Evolutionary conservation across 2,888 invertebrate species (phyloP), one percentile per base, ranked within the genome.

Genomic region (Crioceris asparagi): DNA sequence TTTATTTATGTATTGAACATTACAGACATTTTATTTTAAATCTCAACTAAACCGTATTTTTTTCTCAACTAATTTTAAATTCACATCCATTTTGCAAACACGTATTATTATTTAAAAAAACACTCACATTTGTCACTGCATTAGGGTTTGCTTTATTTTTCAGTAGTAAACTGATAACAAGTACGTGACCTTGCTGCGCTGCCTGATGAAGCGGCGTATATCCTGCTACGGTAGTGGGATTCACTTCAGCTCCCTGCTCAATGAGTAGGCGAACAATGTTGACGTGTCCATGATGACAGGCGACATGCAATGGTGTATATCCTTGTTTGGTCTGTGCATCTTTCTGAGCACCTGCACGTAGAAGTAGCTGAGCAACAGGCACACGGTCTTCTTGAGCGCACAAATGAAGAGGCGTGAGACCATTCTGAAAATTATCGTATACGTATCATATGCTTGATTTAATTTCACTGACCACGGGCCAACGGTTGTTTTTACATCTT

Each of bases 171-270:
- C 85, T 88, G 35, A 96, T 91, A 47, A 97, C 88, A 53, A 92
- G 77, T 1, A 93, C 90, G 65, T 98, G 97, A 14, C 54, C 54
- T 65, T 98, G 97, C 59, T 97, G 97, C 0, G 97, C 93, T 1
- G 97, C 97, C 62, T 97, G 96, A 69, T 98, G 97, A 10, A 98
- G 71, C 0, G 97, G 91, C 0, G 97, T 96, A 64, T 93, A 93
- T 31, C 87, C 87, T 39, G 82, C 77, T 6, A 75, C 72, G 1
- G 86, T 86, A 29, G 70, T 72, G 3, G 82, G 79, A 46, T 86
- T 80, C 34, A 96, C 87, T 52, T 86, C 82, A 1, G 94, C 94
- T 38, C 83, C 82, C 43, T 90, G 84, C 45, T 88, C 87, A 31
- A 97, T 70, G 37, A 98, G 71, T 60, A 88, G 83, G 40, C 84